A percentile compares a stretch with the other conserved stretches of the same genome.
phyloP scores from a whole-genome alignment of 2,113 vertebrate genomes.

The Fregetta grallaria region DNA sequence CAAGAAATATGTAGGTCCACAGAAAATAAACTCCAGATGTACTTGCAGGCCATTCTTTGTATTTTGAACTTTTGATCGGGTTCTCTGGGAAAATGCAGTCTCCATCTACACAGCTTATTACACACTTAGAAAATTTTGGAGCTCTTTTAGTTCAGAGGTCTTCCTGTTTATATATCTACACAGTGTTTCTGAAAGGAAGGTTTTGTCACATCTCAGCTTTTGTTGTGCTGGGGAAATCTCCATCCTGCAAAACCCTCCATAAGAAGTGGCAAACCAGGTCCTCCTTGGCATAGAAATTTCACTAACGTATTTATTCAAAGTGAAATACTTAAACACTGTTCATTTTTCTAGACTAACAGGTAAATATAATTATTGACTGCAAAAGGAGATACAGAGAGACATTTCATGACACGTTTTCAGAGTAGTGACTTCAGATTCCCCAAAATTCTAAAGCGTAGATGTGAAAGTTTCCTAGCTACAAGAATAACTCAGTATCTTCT shows the following conservation, averaged over 20 bases:
- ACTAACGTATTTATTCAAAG: neutral
- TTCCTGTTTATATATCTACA: neutral
- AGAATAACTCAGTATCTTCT: neutral
- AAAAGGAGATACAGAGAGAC: neutral
- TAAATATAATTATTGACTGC: neutral
- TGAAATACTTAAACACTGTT: neutral
- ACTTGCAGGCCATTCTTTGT: neutral
- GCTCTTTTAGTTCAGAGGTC: neutral
- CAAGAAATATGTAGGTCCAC: neutral
- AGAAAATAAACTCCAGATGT: neutral
- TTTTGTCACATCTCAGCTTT: neutral
- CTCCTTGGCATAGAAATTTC: neutral
- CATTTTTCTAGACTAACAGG: neutral
- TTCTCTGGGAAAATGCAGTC: neutral
- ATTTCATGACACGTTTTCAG: neutral
- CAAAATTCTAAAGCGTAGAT: neutral
- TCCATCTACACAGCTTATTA: neutral
- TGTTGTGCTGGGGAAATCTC: neutral
- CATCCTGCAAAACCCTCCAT: neutral
- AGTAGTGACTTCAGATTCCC: neutral
- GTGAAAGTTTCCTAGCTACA: neutral
- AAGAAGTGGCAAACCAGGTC: neutral
- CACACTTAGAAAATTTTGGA: neutral
- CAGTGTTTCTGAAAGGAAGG: neutral
- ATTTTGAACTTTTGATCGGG: neutral